phyloP scores from a whole-genome alignment of 2,113 vertebrate species.

The Gymnobelideus leadbeateri region DNA sequence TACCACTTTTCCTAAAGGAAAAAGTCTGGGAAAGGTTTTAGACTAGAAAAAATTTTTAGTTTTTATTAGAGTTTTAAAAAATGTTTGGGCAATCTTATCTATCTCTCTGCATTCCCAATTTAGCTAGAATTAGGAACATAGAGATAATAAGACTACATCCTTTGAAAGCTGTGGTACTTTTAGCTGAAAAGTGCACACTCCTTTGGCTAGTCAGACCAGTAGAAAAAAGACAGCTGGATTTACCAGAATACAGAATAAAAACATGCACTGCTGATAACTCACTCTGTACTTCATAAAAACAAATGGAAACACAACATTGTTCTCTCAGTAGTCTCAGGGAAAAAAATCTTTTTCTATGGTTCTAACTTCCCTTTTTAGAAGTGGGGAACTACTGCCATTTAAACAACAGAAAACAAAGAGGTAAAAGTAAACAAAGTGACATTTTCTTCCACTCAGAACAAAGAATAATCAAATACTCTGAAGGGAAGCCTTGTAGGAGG shows the following conservation, averaged over 20 bases:
- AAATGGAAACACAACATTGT: neutral
- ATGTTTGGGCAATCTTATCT: neutral
- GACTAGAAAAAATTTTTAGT: neutral
- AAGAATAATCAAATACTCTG: neutral
- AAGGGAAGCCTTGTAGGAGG: neutral
- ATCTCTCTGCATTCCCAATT: neutral
- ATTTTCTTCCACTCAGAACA: neutral
- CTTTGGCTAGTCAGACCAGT: neutral
- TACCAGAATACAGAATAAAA: neutral
- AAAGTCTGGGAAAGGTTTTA: neutral
- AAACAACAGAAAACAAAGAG: neutral
- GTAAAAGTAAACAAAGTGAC: neutral
- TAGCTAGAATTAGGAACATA: neutral
- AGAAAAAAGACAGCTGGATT: neutral
- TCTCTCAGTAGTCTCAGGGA: neutral
- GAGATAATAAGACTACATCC: neutral
- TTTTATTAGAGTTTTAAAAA: neutral
- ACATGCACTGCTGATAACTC: neutral
- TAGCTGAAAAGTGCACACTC: neutral
- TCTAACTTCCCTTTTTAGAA: neutral
- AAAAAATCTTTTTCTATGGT: neutral
- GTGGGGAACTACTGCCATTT: neutral
- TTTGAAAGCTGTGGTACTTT: neutral
- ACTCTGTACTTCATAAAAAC: neutral
- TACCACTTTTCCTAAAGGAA: neutral